Conservation (phyloP, 2,113 vertebrate species). For the Lasiurus cinereus region DNA sequence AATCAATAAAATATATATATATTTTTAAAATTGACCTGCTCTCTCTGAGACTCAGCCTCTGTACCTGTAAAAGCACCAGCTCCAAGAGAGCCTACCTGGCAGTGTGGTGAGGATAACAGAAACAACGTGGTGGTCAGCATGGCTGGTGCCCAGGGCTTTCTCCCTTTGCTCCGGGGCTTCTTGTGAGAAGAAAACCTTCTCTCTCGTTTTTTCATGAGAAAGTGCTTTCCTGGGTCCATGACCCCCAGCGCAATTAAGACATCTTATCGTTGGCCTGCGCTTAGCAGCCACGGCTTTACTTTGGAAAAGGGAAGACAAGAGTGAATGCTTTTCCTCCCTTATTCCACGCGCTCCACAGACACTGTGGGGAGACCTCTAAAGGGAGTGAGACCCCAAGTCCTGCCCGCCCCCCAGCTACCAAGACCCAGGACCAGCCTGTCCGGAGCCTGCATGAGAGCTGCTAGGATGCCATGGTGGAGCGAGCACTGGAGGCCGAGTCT, state of each 20-base stretch:
- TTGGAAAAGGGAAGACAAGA: not conserved
- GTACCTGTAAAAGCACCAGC: not conserved
- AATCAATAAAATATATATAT: too few relatives aligned
- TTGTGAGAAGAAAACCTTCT: not conserved
- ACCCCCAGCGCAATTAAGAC: not conserved
- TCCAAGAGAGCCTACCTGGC: too few relatives aligned
- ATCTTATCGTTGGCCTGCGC: not conserved
- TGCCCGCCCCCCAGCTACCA: not conserved
- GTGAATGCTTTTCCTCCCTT: not conserved
- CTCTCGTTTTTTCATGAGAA: not conserved
- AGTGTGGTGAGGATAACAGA: not conserved
- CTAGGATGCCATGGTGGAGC: not conserved
- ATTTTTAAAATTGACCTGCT: not conserved
- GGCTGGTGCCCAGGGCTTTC: not conserved
- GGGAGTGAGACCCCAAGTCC: not conserved
- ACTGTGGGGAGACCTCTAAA: not conserved
- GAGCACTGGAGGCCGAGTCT: not conserved
- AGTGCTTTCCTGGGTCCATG: not conserved
- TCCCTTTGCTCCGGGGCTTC: not conserved
- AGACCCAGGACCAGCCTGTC: not conserved
- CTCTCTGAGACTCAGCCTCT: not conserved
- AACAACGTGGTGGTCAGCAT: rapidly evolving
- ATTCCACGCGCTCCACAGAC: not conserved
- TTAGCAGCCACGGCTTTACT: not conserved
- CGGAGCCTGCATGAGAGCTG: not conserved